These are phyloP conservation scores for Acanthurus tractus DNA, from an alignment of 2,797 vertebrate genomes.

Conservation along the genomic window DNA sequence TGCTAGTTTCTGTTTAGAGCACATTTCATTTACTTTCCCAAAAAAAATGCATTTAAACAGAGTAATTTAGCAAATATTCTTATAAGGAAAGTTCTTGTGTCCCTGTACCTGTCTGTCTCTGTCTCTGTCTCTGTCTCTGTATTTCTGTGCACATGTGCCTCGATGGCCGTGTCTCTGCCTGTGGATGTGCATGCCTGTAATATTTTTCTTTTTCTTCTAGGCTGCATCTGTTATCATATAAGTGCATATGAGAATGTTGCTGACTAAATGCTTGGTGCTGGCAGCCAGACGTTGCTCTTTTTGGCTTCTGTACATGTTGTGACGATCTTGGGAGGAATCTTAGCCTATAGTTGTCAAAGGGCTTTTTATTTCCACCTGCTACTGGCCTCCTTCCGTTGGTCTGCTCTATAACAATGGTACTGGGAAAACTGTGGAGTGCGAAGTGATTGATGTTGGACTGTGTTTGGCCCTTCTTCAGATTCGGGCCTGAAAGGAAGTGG, in stretches of 20 bases:
- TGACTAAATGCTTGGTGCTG: slow-evolving; percentile 51
- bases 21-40: background rate
- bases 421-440: slow-evolving; percentile 81
- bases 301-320: slow-evolving; percentile 80
- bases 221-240: slow-evolving; percentile 38
- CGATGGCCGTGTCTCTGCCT: background rate
- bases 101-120: slow-evolving; percentile 7
- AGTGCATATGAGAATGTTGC: slow-evolving; percentile 33
- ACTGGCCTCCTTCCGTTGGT: slow-evolving; percentile 86
- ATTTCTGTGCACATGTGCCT: slow-evolving; percentile 21
- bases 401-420: slow-evolving; percentile 88
- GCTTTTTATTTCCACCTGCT: slow-evolving; percentile 88
- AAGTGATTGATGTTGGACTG: slow-evolving; percentile 86
- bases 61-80: background rate
- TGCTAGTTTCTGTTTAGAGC: background rate
- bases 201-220: background rate
- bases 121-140: background rate
- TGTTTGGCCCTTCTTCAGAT: slow-evolving; percentile 86
- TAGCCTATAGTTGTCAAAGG: slow-evolving; percentile 79
- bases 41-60: background rate
- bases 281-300: slow-evolving; percentile 62
- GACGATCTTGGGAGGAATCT: slow-evolving; percentile 78
- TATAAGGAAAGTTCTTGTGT: slow-evolving; percentile 2
- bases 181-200: slow-evolving; percentile 11
- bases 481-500: slow-evolving; percentile 81